A percentile compares a stretch with the other conserved stretches of the same genome.
Evolutionary conservation across 2,113 vertebrate species (phyloP).

Genomic region (Bettongia penicillata): DNA sequence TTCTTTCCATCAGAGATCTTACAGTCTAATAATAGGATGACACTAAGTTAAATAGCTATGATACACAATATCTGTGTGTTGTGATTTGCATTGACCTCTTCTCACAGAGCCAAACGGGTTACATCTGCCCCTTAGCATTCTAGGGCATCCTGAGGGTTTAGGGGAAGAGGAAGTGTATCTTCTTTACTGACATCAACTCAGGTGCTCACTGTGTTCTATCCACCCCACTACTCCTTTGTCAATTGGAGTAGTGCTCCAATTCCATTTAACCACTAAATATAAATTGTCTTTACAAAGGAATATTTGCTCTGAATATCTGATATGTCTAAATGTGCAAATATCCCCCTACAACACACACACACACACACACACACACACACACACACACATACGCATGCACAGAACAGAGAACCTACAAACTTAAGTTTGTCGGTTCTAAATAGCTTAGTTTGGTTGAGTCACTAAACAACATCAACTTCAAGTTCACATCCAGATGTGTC

Average conservation of each 20-base stretch:
- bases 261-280: neutral
- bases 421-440: neutral
- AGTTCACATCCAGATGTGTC: neutral
- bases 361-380: too few relatives aligned
- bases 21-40: too few relatives aligned
- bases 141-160: neutral
- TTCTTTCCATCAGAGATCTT: too few relatives aligned
- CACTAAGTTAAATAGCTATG: too few relatives aligned
- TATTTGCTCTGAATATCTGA: neutral
- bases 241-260: neutral
- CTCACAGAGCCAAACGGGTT: too few relatives aligned
- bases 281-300: neutral
- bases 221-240: neutral
- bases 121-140: too few relatives aligned
- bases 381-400: too few relatives aligned
- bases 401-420: too few relatives aligned
- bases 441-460: neutral
- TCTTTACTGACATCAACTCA: neutral
- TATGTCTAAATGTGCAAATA: neutral
- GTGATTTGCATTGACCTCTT: too few relatives aligned
- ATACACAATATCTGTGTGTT: too few relatives aligned
- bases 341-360: neutral
- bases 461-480: neutral
- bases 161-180: neutral
- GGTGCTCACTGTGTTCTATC: neutral